Evolutionary conservation across 2,113 vertebrate species (phyloP), one percentile per base, ranked within the genome.

Genomic region (Trogon melanurus): DNA sequence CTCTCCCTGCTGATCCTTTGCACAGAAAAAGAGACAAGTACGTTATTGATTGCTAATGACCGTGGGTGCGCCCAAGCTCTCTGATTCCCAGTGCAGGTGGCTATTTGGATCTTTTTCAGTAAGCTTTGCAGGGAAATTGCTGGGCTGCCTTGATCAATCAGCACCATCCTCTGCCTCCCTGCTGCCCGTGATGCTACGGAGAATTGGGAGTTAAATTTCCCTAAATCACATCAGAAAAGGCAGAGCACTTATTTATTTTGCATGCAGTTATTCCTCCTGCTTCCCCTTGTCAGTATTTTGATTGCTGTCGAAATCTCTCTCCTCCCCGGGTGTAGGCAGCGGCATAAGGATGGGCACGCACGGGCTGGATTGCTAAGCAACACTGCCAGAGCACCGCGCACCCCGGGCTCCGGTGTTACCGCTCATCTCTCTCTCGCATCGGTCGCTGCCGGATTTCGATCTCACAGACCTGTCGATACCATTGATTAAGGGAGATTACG

Each of bases 121-220:
- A 53, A 12, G 9, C 41, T 41, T 41, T 41, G 41, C 41, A 41
- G 41, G 41, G 41, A 41, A 41, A 41, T 41, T 41, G 41, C 41
- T 41, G 41, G 41, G 41, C 41, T 7, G 0, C 82, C 38, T 53
- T 18, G 30, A 58, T 79, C 22, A 75, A 0, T 23, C 70, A 67
- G 25, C 25, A 30, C 23, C 22, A 3, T 10, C 61, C 1, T 0
- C 38, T 36, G 4, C 14, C 21, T 64, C 14, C 3, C 26, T 30
- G 26, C 58, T 53, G 72, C 26, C 54, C 7, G n/a, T 1, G 11
- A 6, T 12, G 41, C 41, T 64, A 1, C 0, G 1, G 79, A 3
- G 14, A 34, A 1, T 5, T 0, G 11, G 34, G 65, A 89, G 45
- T 90, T 76, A 71, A 34, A 84, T 57, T 50, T 38, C 19, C 16